Evolutionary conservation across 2,888 invertebrate species (phyloP).

Genomic region (Habroteleia sp.): DNA sequence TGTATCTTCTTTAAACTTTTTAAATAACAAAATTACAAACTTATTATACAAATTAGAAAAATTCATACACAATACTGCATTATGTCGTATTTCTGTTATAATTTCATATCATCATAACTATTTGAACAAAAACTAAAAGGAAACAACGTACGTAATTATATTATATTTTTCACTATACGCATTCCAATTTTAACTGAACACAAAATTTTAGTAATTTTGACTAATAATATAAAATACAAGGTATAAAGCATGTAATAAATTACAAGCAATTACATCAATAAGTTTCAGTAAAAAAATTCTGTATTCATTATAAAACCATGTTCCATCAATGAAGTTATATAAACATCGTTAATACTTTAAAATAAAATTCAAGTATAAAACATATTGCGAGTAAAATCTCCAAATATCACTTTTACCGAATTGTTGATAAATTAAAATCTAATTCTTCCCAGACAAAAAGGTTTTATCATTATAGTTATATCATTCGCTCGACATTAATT

Average conservation of each 20-base stretch:
- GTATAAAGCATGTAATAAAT: constrained; percentile 30
- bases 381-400: constrained; percentile 34
- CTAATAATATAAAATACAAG: constrained; percentile 20
- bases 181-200: constrained; percentile 18
- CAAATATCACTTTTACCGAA: constrained; percentile 21
- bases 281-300: constrained; percentile 48
- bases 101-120: constrained; percentile 7
- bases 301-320: constrained; percentile 56
- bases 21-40: constrained; percentile 33
- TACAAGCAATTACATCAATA: constrained; percentile 31
- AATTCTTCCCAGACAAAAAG: constrained; percentile 18
- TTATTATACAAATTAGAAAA: too few species aligned
- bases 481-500: constrained; percentile 51
- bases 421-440: constrained; percentile 38
- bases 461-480: constrained; percentile 35
- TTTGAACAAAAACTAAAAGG: constrained; percentile 18
- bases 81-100: constrained; percentile 26
- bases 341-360: constrained; percentile 24
- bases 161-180: too few species aligned
- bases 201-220: constrained; percentile 1
- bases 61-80: constrained; percentile 38
- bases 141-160: constrained; percentile 26
- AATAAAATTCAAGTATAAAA: constrained; percentile 48
- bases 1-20: constrained; percentile 10
- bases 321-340: constrained; percentile 34